These are phyloP conservation scores for Heteromyza rotundicornis DNA, from an alignment of 2,888 invertebrate genomes.

Conservation along the genomic window DNA sequence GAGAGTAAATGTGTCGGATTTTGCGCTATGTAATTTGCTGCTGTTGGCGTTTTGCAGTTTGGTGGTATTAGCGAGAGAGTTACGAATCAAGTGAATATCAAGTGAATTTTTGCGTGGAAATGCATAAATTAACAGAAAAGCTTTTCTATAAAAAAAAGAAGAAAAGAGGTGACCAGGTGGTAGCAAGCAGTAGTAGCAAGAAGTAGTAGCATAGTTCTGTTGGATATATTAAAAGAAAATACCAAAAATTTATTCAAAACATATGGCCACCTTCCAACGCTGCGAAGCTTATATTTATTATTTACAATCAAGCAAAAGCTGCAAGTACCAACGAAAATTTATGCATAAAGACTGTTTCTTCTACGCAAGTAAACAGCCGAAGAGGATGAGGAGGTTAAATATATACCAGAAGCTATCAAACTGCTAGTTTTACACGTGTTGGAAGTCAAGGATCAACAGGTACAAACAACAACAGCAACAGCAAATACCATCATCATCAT, in stretches of 20 bases:
- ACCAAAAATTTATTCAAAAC: too few relatives aligned
- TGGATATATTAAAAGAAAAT: too few relatives aligned
- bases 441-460: not conserved
- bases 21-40: not conserved
- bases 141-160: too few relatives aligned
- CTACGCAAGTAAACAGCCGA: too few relatives aligned
- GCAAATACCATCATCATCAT: too few relatives aligned
- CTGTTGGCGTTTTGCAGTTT: not conserved
- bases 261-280: not conserved
- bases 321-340: not conserved
- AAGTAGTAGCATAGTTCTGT: too few relatives aligned
- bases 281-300: not conserved
- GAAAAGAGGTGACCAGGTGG: too few relatives aligned
- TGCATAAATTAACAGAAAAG: not conserved
- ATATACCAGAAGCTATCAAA: not conserved
- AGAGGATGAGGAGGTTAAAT: too few relatives aligned
- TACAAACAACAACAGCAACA: constrained; percentile 5
- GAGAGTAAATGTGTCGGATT: too few relatives aligned
- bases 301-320: not conserved
- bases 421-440: not conserved
- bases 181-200: too few relatives aligned
- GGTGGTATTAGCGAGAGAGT: not conserved
- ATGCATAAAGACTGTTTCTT: not conserved
- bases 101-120: not conserved
- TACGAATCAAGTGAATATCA: not conserved